phyloP scores from a whole-genome alignment of 1,140 invertebrate genomes.

The Galleria mellonella region DNA sequence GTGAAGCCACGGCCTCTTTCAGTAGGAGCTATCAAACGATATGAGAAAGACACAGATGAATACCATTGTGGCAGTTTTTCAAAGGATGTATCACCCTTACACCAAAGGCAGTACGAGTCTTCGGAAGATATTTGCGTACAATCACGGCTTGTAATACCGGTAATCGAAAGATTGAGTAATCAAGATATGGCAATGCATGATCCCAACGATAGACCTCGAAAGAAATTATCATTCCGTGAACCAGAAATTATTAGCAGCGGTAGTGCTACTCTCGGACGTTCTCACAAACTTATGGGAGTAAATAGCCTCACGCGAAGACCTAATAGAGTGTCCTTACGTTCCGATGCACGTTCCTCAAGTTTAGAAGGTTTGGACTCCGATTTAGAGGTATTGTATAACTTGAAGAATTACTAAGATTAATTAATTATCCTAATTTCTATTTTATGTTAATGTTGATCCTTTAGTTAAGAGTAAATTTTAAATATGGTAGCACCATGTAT shows the following conservation, averaged over 20 bases:
- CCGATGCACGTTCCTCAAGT: slow-evolving; percentile 30
- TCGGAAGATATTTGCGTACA: slow-evolving; percentile 57
- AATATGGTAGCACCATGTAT: too few species aligned
- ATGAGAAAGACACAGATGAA: slow-evolving; percentile 36
- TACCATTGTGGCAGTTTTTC: slow-evolving; percentile 31
- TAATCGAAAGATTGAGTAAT: slow-evolving; percentile 47
- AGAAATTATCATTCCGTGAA: slow-evolving; percentile 90
- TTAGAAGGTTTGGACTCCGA: slow-evolving; percentile 50
- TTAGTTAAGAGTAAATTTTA: too few species aligned
- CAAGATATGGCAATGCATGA: slow-evolving; percentile 60
- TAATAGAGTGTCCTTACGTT: slow-evolving; percentile 41
- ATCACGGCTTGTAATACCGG: slow-evolving; percentile 57
- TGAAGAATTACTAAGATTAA: too few species aligned
- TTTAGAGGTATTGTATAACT: slow-evolving; percentile 49
- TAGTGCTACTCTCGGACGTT: slow-evolving; percentile 40
- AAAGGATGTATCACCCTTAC: slow-evolving; percentile 33
- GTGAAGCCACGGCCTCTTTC: slow-evolving; percentile 44
- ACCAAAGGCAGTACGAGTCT: slow-evolving; percentile 38
- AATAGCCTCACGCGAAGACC: slow-evolving; percentile 51
- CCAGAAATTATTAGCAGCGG: slow-evolving; percentile 80
- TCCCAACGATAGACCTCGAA: slow-evolving; percentile 80
- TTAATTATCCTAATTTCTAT: too few species aligned
- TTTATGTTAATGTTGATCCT: background rate
- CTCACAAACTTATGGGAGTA: slow-evolving; percentile 58
- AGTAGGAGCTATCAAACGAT: slow-evolving; percentile 45